Evolutionary conservation across 2,113 vertebrate genomes (phyloP).

Genomic region (Bettongia penicillata): DNA sequence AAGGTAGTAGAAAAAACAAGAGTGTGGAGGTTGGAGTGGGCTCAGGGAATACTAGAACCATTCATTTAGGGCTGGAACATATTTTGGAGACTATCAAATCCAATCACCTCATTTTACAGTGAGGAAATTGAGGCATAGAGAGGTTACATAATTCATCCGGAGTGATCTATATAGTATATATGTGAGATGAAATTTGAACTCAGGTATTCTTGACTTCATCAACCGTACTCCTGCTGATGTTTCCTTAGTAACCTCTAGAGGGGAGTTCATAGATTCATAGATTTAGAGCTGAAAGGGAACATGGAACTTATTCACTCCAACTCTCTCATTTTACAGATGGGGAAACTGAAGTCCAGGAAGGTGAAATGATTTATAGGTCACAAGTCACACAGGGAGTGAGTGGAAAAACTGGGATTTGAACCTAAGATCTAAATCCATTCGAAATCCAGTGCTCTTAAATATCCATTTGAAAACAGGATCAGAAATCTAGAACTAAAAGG

Average conservation of each 20-base stretch:
- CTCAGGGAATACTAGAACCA: neutral
- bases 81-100: neutral
- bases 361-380: neutral
- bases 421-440: neutral
- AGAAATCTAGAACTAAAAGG: neutral
- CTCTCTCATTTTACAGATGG: neutral
- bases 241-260: neutral
- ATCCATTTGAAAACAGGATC: neutral
- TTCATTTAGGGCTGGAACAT: neutral
- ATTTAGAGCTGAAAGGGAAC: neutral
- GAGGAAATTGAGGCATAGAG: neutral
- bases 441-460: neutral
- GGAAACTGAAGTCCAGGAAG: neutral
- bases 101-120: neutral
- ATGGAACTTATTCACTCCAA: neutral
- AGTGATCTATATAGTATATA: neutral
- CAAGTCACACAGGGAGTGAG: neutral
- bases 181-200: neutral
- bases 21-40: neutral
- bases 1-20: neutral
- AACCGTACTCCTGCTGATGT: neutral
- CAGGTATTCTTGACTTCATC: neutral
- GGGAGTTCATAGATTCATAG: neutral
- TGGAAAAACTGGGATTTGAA: neutral
- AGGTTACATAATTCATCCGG: neutral